Evolutionary conservation across 2,113 vertebrate genomes (phyloP).

Genomic region (Cacatua alba): DNA sequence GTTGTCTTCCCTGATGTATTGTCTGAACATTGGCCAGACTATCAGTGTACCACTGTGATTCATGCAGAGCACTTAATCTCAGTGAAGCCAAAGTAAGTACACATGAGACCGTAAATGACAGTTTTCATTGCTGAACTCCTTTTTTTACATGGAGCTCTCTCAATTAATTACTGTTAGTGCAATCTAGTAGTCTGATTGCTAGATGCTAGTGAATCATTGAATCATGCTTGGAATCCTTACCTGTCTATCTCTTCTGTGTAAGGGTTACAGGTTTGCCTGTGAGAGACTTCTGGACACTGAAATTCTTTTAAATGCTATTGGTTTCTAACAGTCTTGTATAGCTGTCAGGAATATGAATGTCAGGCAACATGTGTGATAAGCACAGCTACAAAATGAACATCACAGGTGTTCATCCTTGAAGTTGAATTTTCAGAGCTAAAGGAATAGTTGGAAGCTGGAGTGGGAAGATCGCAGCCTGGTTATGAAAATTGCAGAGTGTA

Average conservation of each 20-base stretch:
- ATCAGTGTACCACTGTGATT: background rate
- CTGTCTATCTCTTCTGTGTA: background rate
- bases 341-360: background rate
- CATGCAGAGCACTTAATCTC: background rate
- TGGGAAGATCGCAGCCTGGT: background rate
- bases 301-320: background rate
- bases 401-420: background rate
- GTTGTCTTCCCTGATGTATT: conserved; percentile 38
- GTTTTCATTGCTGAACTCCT: background rate
- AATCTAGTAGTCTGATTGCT: background rate
- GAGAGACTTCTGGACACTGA: background rate
- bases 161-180: background rate
- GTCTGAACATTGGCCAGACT: conserved; percentile 49
- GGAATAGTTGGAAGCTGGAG: background rate
- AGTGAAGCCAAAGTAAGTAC: background rate
- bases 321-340: background rate
- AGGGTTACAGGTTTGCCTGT: background rate
- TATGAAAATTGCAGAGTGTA: background rate
- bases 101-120: background rate
- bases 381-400: background rate
- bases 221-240: background rate
- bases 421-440: background rate
- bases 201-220: background rate
- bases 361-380: background rate
- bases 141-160: background rate